Percentiles rank a stretch among this genome's conserved stretches.
Evolutionary conservation across 1,140 invertebrate species (phyloP).

Genomic region (Zeugodacus cucurbitae): DNA sequence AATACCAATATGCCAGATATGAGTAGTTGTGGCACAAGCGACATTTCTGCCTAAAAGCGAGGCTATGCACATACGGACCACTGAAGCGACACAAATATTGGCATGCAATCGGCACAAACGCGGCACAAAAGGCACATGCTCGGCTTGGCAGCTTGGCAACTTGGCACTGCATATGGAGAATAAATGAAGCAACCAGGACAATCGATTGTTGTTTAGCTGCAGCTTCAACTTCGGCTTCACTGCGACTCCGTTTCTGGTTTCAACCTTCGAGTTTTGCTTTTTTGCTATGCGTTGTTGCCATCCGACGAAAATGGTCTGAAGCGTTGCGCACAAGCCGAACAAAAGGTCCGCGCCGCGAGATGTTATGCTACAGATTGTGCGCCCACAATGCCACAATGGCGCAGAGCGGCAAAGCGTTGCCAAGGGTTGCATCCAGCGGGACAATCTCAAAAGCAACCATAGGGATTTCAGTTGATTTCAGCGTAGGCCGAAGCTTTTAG

Average conservation of each 20-base stretch:
- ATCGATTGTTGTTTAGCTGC: not conserved
- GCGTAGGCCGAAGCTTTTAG: not conserved
- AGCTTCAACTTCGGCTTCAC: not conserved
- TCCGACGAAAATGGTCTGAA: not conserved
- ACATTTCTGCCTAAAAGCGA: not conserved
- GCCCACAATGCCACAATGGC: not conserved
- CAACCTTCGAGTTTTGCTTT: not conserved
- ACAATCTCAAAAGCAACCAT: not conserved
- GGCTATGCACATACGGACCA: not conserved
- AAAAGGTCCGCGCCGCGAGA: not conserved
- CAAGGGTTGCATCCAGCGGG: not conserved
- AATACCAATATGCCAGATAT: not conserved
- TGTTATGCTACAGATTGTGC: not conserved
- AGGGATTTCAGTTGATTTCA: constrained; percentile 1
- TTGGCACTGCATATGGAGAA: constrained; percentile 9
- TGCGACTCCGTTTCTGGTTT: not conserved
- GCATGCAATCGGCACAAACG: not conserved
- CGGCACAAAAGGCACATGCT: not conserved
- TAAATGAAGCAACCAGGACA: constrained; percentile 9
- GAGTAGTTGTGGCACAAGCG: not conserved
- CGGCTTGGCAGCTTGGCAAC: not conserved
- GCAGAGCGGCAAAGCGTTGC: not conserved
- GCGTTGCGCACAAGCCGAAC: not conserved
- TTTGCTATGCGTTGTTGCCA: not conserved
- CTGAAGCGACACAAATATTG: not conserved